phyloP scores from a whole-genome alignment of 2,888 invertebrate genomes.

The Ormyrus nitidulus region DNA sequence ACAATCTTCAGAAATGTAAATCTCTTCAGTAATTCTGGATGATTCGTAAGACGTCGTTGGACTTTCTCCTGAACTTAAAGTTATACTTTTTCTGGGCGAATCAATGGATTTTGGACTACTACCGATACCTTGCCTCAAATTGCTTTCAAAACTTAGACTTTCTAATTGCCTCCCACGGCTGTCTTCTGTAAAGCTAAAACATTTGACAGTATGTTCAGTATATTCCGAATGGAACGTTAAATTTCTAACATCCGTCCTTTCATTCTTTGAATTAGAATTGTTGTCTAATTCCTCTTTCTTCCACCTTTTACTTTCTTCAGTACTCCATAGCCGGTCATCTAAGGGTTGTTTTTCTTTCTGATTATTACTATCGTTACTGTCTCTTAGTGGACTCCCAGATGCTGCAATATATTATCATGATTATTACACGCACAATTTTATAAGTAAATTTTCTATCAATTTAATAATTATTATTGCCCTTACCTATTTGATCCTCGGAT shows the following conservation, averaged over 20 bases:
- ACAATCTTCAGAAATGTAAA: constrained; percentile 69
- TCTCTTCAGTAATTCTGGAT: constrained; percentile 66
- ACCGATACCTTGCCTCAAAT: constrained; percentile 57
- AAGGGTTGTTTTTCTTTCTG: constrained; percentile 60
- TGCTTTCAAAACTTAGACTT: constrained; percentile 59
- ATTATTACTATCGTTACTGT: constrained; percentile 60
- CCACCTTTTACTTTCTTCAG: constrained; percentile 23
- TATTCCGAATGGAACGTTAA: constrained; percentile 68
- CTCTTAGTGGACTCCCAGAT: constrained; percentile 51
- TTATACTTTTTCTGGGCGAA: constrained; percentile 53
- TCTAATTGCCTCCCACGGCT: constrained; percentile 70
- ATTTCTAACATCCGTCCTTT: constrained; percentile 65
- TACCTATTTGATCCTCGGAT: constrained; percentile 33
- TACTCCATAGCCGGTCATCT: constrained; percentile 46
- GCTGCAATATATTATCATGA: constrained; percentile 7
- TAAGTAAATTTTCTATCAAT: background rate
- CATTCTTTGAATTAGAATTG: constrained; percentile 47
- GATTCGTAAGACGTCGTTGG: constrained; percentile 67
- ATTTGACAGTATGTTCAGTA: constrained; percentile 66
- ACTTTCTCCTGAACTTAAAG: constrained; percentile 55
- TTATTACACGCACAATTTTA: background rate
- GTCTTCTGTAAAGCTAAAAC: constrained; percentile 66
- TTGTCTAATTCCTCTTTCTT: background rate
- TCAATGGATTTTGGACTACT: constrained; percentile 68
- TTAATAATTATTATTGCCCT: constrained; percentile 1